Conservation (phyloP, 2,113 vertebrate genomes). For the Arvicanthis niloticus region DNA sequence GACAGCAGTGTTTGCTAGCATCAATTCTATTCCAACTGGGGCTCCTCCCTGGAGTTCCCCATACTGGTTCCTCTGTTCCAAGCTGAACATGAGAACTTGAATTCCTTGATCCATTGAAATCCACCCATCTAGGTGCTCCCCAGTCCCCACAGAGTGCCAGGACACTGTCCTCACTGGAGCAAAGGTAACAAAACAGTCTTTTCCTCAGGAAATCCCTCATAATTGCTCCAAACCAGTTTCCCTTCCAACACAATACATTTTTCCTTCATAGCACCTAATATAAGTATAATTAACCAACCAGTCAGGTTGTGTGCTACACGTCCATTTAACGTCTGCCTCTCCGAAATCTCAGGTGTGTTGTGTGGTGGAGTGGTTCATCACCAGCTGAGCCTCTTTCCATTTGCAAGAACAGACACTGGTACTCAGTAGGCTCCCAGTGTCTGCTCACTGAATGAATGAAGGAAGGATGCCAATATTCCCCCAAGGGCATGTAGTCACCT, state of each 20-base stretch:
- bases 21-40: fast-evolving
- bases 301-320: too few species aligned
- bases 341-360: neutral
- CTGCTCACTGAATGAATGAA: neutral
- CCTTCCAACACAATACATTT: neutral
- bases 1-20: fast-evolving
- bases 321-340: neutral
- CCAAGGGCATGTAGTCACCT: neutral
- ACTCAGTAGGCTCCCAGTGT: neutral
- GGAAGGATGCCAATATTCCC: neutral
- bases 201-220: neutral
- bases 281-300: neutral
- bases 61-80: neutral
- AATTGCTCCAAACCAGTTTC: neutral
- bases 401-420: neutral
- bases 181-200: neutral
- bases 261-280: neutral
- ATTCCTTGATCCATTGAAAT: neutral
- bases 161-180: neutral
- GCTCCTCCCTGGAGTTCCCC: neutral
- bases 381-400: neutral
- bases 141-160: neutral
- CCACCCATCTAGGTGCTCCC: neutral
- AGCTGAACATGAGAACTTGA: neutral
- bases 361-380: neutral